Evolutionary conservation across 2,888 invertebrate genomes (phyloP), one percentile per base, ranked within the genome.

Genomic region (Drosophila stalkeri): DNA sequence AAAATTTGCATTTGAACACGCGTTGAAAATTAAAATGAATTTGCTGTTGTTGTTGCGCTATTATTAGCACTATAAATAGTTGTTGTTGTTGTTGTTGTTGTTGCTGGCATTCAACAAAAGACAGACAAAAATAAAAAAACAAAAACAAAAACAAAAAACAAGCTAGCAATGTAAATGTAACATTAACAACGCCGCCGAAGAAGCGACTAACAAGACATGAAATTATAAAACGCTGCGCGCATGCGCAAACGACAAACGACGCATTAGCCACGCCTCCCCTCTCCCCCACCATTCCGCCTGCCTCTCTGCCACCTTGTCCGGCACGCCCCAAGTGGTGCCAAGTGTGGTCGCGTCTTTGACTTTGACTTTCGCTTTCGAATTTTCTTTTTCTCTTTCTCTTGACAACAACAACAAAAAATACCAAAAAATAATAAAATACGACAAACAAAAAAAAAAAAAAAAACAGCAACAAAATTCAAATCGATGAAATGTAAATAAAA

Each of bases 311-410:
- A 7, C 16, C 43, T 11, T 37, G 27, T 18, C 31, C 33, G 46
- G 55, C 47, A 23, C 39, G 60, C 49, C 47, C 54, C 37, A 27
- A 27, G 27, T 54, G 54, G 54, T 51, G 20, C 66, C 75, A 47
- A 67, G 46, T 67, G 65, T 55, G 47, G 41, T 52, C 47, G 66
- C 73, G 83, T 85, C 84, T 88, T 88, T 89, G 89, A 89, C 86
- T 90, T 86, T 86, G 86, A 90, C 91, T 88, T 87, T 89, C 88
- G 88, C 87, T 90, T 88, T 88, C 88, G 86, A 90, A 90, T 86
- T 86, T 90, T 83, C 86, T 86, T 84, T 89, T 85, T 79, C 81
- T 80, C 56, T 56, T 63, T 61, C 64, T 74, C 46, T 51, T 37
- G 44, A 37, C 49, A 23, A 49, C 35, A 18, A 41, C 18, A 39